Evolutionary conservation across 2,113 vertebrate genomes (phyloP), one percentile per base, ranked within the genome.

Genomic region (Tyto alba): DNA sequence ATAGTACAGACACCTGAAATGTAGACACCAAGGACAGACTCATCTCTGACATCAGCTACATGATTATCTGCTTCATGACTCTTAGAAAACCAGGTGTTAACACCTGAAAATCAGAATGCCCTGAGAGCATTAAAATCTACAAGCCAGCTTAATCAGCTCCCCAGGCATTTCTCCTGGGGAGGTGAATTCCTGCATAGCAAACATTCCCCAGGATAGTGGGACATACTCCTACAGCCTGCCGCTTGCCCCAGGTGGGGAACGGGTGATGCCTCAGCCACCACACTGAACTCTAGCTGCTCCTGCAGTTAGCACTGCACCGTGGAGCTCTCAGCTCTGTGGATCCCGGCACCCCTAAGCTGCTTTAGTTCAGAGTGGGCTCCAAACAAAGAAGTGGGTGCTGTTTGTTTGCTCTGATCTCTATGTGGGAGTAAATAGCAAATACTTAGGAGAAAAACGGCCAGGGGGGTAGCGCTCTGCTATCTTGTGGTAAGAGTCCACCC

Each of bases 41-140:
- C 16, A 16, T 88, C 67, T 82, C 82, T 69, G 48, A 89, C 38
- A 78, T 82, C 47, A 68, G 25, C 60, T 94, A 59, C 27, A 4
- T 17, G 18, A 71, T 92, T 92, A 93, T 93, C 72, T 84, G n/a
- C 63, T 83, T 95, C 59, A 47, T 5, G 14, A n/a, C 34, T 93
- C 53, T 75, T 25, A 45, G 55, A 53, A 87, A 94, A 84, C 5
- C 63, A 76, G 21, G 34, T 83, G 40, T 83, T 59, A 83, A 57
- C 27, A 45, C 20, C 53, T 13, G 26, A 77, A 91, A 77, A 71
- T 59, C 34, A 90, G 82, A 90, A 64, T 38, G 22, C 38, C 29
- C 25, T 26, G 27, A 83, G 36, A 75, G 43, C 30, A 36, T n/a
- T 84, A 69, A 73, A 38, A 38, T 72, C 32, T 59, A 36, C 30